A percentile compares a stretch with the other conserved stretches of the same genome.
Conservation (phyloP, 2,797 vertebrate species). For the Pteropus rufus region DNA sequence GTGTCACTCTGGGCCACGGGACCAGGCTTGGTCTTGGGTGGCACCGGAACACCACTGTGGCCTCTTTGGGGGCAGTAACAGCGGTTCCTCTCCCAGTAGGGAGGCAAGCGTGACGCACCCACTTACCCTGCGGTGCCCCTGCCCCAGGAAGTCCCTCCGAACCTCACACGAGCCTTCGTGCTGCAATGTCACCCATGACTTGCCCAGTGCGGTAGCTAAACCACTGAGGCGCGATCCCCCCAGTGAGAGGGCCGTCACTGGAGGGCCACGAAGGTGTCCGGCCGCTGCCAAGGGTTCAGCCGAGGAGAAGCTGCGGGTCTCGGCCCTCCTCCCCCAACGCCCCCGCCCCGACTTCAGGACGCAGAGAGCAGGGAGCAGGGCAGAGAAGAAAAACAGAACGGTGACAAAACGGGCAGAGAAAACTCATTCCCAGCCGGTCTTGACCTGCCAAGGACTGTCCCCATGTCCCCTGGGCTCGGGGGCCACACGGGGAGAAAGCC, state of each 20-base stretch:
- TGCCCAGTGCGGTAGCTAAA: neutral
- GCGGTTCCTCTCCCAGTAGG: too few species aligned
- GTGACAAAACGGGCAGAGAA: neutral
- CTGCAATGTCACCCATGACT: neutral
- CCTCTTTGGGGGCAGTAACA: neutral
- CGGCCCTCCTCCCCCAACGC: fast-evolving
- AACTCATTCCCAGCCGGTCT: neutral
- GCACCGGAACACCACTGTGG: neutral
- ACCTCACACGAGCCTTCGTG: neutral
- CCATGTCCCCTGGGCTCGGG: neutral
- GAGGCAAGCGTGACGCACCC: too few species aligned
- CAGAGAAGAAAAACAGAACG: neutral
- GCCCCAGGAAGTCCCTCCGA: neutral
- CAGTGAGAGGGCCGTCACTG: too few species aligned
- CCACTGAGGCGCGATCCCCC: too few species aligned
- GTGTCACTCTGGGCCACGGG: too few species aligned
- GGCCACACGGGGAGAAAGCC: neutral
- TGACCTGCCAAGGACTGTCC: slow-evolving; percentile 24
- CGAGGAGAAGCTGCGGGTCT: neutral
- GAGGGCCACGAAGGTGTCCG: neutral
- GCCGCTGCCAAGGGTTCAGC: neutral
- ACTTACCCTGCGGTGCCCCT: too few species aligned
- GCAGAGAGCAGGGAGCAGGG: neutral
- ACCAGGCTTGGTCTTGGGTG: neutral
- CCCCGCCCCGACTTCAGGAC: neutral